Conservation (phyloP, 92 coral and sea anemone genomes). For the Ricordea florida region DNA sequence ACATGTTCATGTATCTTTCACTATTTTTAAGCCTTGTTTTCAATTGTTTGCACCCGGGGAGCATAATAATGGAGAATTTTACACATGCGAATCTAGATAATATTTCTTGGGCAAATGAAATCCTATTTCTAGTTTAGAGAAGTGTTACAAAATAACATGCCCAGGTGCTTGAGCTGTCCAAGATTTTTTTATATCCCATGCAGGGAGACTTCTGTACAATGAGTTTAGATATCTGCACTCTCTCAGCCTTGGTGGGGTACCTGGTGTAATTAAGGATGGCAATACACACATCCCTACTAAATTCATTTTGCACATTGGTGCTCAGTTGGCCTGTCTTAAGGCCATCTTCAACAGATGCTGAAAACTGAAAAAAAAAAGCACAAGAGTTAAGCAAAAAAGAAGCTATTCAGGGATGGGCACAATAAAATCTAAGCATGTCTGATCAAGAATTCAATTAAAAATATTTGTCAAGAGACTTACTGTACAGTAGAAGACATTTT, state of each 20-base stretch:
- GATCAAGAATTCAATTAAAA: too few species aligned
- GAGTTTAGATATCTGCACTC: slow-evolving; percentile 21
- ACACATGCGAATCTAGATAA: background rate
- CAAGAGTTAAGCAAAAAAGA: too few species aligned
- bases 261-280: background rate
- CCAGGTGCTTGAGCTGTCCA: slow-evolving; percentile 27
- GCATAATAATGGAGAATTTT: background rate
- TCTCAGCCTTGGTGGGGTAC: slow-evolving; percentile 13
- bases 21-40: slow-evolving; percentile 1
- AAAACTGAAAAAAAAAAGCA: slow-evolving; percentile 15
- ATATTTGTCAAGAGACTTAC: background rate
- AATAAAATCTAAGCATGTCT: too few species aligned
- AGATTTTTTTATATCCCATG: slow-evolving; percentile 11
- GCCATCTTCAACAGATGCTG: slow-evolving; percentile 11
- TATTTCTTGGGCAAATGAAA: background rate
- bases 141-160: slow-evolving; percentile 8
- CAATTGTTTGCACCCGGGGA: background rate
- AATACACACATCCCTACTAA: slow-evolving; percentile 25
- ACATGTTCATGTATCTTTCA: background rate
- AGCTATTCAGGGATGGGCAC: too few species aligned
- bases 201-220: slow-evolving; percentile 16
- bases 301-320: slow-evolving; percentile 7
- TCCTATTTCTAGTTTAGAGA: background rate
- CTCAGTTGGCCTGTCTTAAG: background rate
- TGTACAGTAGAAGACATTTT: background rate